Conservation (phyloP, 2,888 invertebrate species). For the Trisateles emortualis region DNA sequence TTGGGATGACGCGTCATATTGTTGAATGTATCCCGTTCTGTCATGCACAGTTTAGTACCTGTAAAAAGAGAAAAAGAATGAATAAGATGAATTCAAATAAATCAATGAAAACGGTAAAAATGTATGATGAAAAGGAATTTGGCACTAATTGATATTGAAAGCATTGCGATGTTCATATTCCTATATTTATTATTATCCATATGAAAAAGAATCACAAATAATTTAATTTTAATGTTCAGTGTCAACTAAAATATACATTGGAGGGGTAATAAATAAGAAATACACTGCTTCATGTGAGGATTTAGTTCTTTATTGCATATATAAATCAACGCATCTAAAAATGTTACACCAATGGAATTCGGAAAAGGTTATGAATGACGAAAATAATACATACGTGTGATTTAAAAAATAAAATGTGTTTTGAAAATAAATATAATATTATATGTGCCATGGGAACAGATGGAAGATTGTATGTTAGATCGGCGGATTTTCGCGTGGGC, state of each 20-base stretch:
- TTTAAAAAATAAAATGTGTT: conserved; percentile 41
- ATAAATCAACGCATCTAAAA: conserved; percentile 35
- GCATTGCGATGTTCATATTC: neutral
- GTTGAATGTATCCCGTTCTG: conserved; percentile 54
- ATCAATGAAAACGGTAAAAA: neutral
- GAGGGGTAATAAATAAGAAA: conserved; percentile 22
- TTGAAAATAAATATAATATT: conserved; percentile 42
- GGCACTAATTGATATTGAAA: neutral
- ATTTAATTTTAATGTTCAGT: neutral
- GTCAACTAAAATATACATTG: neutral
- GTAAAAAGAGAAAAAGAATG: conserved; percentile 55
- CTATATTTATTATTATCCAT: neutral
- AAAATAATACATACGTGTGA: conserved; percentile 28
- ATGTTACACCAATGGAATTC: conserved; percentile 36
- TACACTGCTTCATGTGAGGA: conserved; percentile 6
- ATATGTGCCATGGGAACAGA: conserved; percentile 59
- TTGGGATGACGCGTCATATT: conserved; percentile 54
- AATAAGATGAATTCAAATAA: conserved; percentile 20
- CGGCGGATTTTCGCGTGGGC: conserved; percentile 59
- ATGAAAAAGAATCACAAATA: neutral
- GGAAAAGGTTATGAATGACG: conserved; percentile 30
- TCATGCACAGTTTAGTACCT: conserved; percentile 67
- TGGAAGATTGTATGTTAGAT: conserved; percentile 53
- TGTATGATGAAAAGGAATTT: neutral
- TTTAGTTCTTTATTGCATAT: conserved; percentile 32